phyloP scores from a whole-genome alignment of 1,140 invertebrate species.

The Delia radicum region DNA sequence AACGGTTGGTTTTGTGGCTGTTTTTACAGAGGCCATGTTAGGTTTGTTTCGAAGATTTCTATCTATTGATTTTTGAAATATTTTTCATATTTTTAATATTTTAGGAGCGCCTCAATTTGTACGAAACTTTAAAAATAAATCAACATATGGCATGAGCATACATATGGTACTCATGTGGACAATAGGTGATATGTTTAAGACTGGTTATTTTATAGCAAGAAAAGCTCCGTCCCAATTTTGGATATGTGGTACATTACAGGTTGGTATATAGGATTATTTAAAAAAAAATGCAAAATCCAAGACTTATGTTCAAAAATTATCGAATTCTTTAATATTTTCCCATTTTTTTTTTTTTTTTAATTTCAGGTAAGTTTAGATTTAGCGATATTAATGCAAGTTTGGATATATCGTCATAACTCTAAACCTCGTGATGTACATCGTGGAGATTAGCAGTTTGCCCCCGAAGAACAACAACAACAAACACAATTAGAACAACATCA shows the following conservation, averaged over 20 bases:
- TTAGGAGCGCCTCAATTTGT: constrained; percentile 81
- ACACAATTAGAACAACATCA: constrained; percentile 32
- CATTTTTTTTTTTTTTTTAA: neutral
- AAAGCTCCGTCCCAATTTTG: constrained; percentile 92
- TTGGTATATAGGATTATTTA: constrained; percentile 56
- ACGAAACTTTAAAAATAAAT: constrained; percentile 78
- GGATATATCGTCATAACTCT: constrained; percentile 65
- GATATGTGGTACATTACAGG: constrained; percentile 92
- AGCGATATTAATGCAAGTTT: constrained; percentile 63
- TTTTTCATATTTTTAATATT: constrained; percentile 30
- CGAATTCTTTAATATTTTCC: neutral
- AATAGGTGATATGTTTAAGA: constrained; percentile 94
- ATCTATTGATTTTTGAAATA: no score
- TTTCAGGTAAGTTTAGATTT: constrained; percentile 57
- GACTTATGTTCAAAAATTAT: neutral
- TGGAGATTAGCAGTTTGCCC: constrained; percentile 67
- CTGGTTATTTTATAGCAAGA: constrained; percentile 89
- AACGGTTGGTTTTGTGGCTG: constrained; percentile 86
- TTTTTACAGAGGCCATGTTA: constrained; percentile 95
- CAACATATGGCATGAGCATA: constrained; percentile 72
- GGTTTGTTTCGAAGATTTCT: constrained; percentile 59
- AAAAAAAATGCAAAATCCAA: no score
- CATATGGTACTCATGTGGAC: constrained; percentile 98
- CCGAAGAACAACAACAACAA: constrained; percentile 55
- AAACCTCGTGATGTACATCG: constrained; percentile 62